A percentile compares a stretch with the other conserved stretches of the same genome.
phyloP scores from a whole-genome alignment of 2,113 vertebrate species.

The Promerops cafer region DNA sequence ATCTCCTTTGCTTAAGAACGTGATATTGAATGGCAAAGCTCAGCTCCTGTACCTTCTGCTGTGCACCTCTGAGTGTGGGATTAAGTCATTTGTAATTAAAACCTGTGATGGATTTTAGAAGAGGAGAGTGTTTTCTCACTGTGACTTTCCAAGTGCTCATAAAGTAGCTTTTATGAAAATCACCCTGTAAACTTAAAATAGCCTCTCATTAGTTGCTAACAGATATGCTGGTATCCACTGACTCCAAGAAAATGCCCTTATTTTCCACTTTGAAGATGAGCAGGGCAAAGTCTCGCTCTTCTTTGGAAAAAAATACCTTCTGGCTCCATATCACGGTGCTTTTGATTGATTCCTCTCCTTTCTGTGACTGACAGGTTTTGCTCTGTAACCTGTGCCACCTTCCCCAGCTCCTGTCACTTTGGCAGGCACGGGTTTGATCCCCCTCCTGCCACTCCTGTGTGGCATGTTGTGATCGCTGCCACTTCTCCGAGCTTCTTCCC shows the following conservation, averaged over 20 bases:
- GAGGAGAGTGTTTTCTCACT: neutral
- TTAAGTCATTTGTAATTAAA: neutral
- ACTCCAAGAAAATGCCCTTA: neutral
- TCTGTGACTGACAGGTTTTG: constrained; percentile 12
- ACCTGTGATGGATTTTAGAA: neutral
- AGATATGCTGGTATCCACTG: neutral
- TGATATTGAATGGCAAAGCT: neutral
- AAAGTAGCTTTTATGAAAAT: constrained; percentile 6
- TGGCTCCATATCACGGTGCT: neutral
- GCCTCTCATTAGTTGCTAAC: neutral
- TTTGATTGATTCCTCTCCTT: constrained; percentile 7
- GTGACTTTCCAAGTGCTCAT: neutral
- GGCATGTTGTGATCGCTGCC: constrained; percentile 30
- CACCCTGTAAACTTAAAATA: constrained; percentile 17
- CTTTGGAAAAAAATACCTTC: neutral
- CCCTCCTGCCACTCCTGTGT: neutral
- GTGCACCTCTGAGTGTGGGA: neutral
- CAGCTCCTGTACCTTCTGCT: neutral
- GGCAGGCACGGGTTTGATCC: neutral
- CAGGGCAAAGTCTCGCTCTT: neutral
- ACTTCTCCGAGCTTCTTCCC: neutral
- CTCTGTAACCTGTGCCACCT: neutral
- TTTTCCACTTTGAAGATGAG: neutral
- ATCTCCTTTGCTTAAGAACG: neutral
- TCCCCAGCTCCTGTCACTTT: neutral